Base-by-base conservation (phyloP, 2,888 invertebrate species). In the Sialis fuliginosa region DNA sequence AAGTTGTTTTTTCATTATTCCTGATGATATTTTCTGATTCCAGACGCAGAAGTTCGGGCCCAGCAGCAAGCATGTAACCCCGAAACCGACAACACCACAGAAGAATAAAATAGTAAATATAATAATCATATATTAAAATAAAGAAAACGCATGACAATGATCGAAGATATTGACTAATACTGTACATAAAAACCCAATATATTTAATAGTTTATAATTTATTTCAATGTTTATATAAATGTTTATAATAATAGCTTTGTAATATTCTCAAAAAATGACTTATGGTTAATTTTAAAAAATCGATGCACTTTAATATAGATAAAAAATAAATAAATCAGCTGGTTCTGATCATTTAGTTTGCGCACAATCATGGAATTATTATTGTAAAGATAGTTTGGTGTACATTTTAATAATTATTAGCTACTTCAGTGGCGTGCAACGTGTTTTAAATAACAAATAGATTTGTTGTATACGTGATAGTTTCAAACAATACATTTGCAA, bases 31-130 rank as follows among this genome's bases (percentile, higher is more conserved):
- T n/a, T 42, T 9, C 8, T 22, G 6, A 45, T 45, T 49, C 8
- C 34, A 48, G 49, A 49, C 42, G 49, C 49, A 2, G 49, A 49
- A 41, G 10, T 41, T 34, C 39, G 49, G 34, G 49, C 46, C n/a
- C 43, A 49, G 35, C 44, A 44, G 6, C 31, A 31, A 42, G 12
- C 34, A 35, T 13, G 37, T 9, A 13, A 39, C 12, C 6, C 33
- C 6, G 31, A 45, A 39, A 22, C 39, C 13, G 22, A 22, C 12
- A 13, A 39, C 32, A 30, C 39, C 12, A 39, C 39, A 39, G 45
- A 45, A 39, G 31, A 45, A 45, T 34, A 22, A 31, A 30, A 9
- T n/a, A 8, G 32, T 10, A 8, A 42, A 42, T 31, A 42, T 31
- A 30, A 42, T 22, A 22, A 22, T 2, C 22, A 22, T 4, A 22